Percentiles rank a stretch among this genome's conserved stretches.
Evolutionary conservation across 53 echinoderm and acorn worm species (phyloP).

Genomic region (Luidia sarsii): DNA sequence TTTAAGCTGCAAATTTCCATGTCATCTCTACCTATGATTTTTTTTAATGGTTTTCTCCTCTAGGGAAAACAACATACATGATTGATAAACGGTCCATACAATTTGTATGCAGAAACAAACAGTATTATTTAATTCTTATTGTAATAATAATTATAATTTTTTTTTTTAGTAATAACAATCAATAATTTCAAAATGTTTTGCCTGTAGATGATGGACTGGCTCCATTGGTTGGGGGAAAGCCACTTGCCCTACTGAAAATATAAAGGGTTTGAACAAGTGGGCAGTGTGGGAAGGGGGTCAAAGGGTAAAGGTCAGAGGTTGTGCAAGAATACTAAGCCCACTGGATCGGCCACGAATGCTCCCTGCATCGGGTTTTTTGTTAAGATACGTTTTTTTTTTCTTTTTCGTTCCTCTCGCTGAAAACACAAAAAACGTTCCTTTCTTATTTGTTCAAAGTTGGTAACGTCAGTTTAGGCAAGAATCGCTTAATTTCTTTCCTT

Average conservation of each 20-base stretch:
- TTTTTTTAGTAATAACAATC: constrained; percentile 48
- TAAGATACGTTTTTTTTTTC: too few relatives aligned
- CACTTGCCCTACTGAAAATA: constrained; percentile 15
- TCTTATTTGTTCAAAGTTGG: too few relatives aligned
- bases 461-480: constrained; percentile 39
- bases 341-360: constrained; percentile 57
- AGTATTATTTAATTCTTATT: not conserved
- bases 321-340: constrained; percentile 55
- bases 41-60: constrained; percentile 42
- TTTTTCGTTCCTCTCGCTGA: not conserved
- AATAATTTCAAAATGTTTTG: too few relatives aligned
- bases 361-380: constrained; percentile 35
- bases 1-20: constrained; percentile 57
- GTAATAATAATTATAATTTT: not conserved
- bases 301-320: constrained; percentile 43
- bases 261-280: constrained; percentile 2
- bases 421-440: not conserved
- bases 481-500: not conserved
- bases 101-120: constrained; percentile 52
- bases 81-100: constrained; percentile 45
- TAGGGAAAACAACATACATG: constrained; percentile 52
- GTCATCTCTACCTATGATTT: constrained; percentile 46
- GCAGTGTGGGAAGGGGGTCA: not conserved
- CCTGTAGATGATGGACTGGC: too few relatives aligned
- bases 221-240: not conserved